Evolutionary conservation across 92 coral and sea anemone species (phyloP).

Genomic region (Palythoa grandis): DNA sequence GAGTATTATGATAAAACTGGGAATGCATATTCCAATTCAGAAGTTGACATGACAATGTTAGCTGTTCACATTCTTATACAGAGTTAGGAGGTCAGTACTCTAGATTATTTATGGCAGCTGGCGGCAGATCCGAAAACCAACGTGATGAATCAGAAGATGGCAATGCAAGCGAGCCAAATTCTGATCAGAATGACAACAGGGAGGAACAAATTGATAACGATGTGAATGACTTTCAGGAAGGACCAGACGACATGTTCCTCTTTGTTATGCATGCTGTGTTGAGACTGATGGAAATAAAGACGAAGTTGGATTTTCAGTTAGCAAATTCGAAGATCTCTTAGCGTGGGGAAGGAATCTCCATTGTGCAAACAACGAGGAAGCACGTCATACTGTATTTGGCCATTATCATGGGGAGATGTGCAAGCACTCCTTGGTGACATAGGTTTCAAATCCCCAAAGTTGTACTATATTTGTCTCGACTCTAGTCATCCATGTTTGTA

Average conservation of each 20-base stretch:
- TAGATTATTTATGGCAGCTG: constrained; percentile 34
- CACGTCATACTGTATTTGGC: constrained; percentile 48
- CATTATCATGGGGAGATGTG: constrained; percentile 51
- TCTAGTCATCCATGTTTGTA: constrained; percentile 41
- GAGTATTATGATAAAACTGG: neutral
- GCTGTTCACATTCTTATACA: constrained; percentile 42
- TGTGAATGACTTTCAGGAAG: constrained; percentile 18
- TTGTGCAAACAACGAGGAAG: constrained; percentile 43
- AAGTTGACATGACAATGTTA: constrained; percentile 40
- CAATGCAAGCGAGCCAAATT: constrained; percentile 10
- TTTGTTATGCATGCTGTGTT: constrained; percentile 61
- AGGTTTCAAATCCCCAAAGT: constrained; percentile 28
- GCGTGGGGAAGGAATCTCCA: constrained; percentile 45
- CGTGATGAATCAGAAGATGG: constrained; percentile 22
- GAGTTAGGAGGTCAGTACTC: constrained; percentile 35
- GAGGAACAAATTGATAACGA: neutral
- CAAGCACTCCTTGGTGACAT: neutral
- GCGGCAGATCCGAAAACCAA: constrained; percentile 27
- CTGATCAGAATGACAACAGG: constrained; percentile 6
- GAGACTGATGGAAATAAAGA: constrained; percentile 62
- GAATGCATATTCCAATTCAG: constrained; percentile 9
- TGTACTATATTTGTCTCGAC: neutral
- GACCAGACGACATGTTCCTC: neutral
- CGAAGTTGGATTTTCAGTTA: constrained; percentile 58
- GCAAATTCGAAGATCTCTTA: constrained; percentile 58